phyloP scores from a whole-genome alignment of 1,140 invertebrate genomes.

The Muscidifurax raptorellus region DNA sequence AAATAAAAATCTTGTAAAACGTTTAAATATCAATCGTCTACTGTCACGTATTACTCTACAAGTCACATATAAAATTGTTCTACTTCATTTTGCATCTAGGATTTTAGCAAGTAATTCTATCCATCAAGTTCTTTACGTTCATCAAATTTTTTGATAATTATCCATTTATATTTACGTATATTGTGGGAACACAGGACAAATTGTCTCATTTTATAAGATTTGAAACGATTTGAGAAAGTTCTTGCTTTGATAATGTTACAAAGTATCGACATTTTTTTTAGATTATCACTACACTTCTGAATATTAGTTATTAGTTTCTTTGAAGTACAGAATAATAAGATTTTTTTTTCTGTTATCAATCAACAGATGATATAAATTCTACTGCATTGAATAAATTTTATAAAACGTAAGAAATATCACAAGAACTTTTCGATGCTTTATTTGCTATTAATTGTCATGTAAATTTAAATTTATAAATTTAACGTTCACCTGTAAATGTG shows the following conservation, averaged over 20 bases:
- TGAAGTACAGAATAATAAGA: background rate
- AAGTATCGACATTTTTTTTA: too few species aligned
- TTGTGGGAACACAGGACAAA: constrained; percentile 27
- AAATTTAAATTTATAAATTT: constrained; percentile 18
- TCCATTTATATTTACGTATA: constrained; percentile 28
- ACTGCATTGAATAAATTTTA: constrained; percentile 9
- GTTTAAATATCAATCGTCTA: background rate
- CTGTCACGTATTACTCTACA: constrained; percentile 3
- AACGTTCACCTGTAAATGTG: background rate
- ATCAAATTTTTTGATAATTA: constrained; percentile 6
- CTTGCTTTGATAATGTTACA: too few species aligned
- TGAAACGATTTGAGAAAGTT: background rate
- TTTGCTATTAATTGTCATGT: constrained; percentile 17
- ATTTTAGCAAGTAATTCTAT: constrained; percentile 28
- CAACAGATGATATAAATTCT: background rate
- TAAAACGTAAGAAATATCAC: constrained; percentile 28
- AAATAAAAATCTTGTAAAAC: background rate
- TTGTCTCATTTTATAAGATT: background rate
- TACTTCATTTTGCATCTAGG: constrained; percentile 13
- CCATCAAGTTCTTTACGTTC: constrained; percentile 17
- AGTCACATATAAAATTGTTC: constrained; percentile 31
- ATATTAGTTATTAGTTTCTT: background rate
- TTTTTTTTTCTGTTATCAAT: background rate
- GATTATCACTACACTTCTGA: background rate
- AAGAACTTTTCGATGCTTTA: constrained; percentile 33